These are phyloP conservation scores for Abscondita cerata DNA, from an alignment of 2,888 invertebrate genomes.

Conservation along the genomic window DNA sequence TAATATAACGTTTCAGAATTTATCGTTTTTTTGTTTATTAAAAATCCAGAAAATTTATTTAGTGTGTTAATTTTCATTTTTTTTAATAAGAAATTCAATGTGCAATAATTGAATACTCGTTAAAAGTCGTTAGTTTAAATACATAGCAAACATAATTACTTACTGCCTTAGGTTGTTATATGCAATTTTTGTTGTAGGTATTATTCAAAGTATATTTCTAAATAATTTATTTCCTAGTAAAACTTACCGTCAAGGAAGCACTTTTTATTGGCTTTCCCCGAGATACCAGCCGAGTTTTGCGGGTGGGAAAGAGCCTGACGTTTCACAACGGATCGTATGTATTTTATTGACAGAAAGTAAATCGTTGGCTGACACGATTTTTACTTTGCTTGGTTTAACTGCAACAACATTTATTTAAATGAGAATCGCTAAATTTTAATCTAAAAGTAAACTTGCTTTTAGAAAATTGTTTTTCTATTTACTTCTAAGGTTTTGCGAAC, in stretches of 20 bases:
- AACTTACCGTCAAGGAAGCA: constrained; percentile 67
- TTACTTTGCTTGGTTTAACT: constrained; percentile 83
- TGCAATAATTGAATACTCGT: no score
- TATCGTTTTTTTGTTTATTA: no score
- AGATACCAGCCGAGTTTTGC: constrained; percentile 84
- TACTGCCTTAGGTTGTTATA: no score
- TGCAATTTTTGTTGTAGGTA: no score
- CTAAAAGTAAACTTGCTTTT: not conserved
- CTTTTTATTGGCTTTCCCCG: constrained; percentile 70
- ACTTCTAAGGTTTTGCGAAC: not conserved
- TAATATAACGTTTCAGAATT: no score
- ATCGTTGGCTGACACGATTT: constrained; percentile 75
- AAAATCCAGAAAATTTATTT: no score
- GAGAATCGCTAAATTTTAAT: not conserved
- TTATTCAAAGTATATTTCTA: no score
- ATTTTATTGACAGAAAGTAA: constrained; percentile 77
- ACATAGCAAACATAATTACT: no score
- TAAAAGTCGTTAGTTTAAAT: no score
- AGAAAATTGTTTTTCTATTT: not conserved
- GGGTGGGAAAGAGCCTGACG: constrained; percentile 82
- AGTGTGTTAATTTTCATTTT: no score
- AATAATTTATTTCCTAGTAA: no score
- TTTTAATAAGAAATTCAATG: no score
- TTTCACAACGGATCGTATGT: constrained; percentile 78
- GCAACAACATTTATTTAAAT: constrained; percentile 36